Percentiles rank a stretch among this genome's conserved stretches.
phyloP scores from a whole-genome alignment of 2,797 vertebrate genomes.

The Garrulus glandarius region DNA sequence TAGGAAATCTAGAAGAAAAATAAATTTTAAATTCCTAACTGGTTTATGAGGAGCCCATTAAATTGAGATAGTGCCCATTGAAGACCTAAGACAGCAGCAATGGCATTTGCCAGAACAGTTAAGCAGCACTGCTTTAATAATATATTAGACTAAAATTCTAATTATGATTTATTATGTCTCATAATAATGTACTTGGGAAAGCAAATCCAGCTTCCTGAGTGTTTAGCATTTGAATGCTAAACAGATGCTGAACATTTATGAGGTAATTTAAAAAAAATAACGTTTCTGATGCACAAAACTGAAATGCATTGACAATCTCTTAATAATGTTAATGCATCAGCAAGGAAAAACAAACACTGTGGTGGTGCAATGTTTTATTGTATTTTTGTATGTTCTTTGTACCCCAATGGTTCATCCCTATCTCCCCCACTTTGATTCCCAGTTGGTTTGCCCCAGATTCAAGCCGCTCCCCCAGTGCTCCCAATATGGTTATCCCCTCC shows the following conservation, averaged over 20 bases:
- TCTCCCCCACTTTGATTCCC: no score
- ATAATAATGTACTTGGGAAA: conserved; percentile 14
- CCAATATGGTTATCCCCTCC: no score
- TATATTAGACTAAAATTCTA: conserved; percentile 27
- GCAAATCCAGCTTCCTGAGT: background rate
- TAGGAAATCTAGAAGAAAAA: background rate
- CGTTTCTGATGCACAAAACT: background rate
- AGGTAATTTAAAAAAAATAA: background rate
- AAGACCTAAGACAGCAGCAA: background rate
- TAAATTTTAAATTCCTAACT: background rate
- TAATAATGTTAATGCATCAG: background rate
- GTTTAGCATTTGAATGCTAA: conserved; percentile 6
- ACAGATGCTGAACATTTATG: background rate
- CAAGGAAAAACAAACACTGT: background rate
- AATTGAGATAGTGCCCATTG: conserved; percentile 10
- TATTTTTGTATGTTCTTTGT: no score
- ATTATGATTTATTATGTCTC: conserved; percentile 17
- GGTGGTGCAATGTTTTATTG: no score
- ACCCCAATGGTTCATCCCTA: no score
- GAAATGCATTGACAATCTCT: background rate
- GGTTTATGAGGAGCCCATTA: background rate
- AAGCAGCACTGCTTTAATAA: conserved; percentile 14
- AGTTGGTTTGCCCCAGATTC: no score
- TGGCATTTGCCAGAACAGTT: conserved; percentile 20
- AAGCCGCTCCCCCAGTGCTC: no score